Conservation (phyloP, 2,888 invertebrate species). For the Agrypnus murinus region DNA sequence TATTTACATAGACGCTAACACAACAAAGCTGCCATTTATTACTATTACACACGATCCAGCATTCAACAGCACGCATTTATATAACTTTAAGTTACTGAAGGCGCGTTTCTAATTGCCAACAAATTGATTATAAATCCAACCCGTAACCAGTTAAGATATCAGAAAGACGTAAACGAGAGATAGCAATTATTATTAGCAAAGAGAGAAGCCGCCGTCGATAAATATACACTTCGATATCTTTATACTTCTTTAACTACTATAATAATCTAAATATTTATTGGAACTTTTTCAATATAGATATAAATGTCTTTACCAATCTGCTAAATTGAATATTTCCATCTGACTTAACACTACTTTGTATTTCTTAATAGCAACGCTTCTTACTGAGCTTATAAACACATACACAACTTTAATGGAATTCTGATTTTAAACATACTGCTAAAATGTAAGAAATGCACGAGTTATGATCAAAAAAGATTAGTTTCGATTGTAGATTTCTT, state of each 20-base stretch:
- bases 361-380: too few relatives aligned
- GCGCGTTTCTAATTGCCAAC: conserved; percentile 53
- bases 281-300: too few relatives aligned
- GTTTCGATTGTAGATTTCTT: too few relatives aligned
- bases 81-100: conserved; percentile 41
- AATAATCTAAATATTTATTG: too few relatives aligned
- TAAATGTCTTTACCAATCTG: too few relatives aligned
- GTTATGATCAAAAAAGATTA: too few relatives aligned
- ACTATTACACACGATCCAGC: conserved; percentile 49
- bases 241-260: background rate
- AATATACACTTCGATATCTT: conserved; percentile 37
- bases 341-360: too few relatives aligned
- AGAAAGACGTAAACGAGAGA: conserved; percentile 38
- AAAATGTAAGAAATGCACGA: too few relatives aligned
- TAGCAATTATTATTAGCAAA: conserved; percentile 43
- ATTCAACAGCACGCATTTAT: conserved; percentile 45
- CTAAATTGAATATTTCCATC: too few relatives aligned
- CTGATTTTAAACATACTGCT: too few relatives aligned
- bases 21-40: conserved; percentile 52
- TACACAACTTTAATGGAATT: too few relatives aligned
- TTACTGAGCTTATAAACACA: too few relatives aligned
- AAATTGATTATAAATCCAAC: conserved; percentile 55
- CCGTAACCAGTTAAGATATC: conserved; percentile 50
- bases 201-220: conserved; percentile 42
- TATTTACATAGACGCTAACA: conserved; percentile 53